phyloP scores from a whole-genome alignment of 2,888 invertebrate species.

The Cataglyphis altisquamis region DNA sequence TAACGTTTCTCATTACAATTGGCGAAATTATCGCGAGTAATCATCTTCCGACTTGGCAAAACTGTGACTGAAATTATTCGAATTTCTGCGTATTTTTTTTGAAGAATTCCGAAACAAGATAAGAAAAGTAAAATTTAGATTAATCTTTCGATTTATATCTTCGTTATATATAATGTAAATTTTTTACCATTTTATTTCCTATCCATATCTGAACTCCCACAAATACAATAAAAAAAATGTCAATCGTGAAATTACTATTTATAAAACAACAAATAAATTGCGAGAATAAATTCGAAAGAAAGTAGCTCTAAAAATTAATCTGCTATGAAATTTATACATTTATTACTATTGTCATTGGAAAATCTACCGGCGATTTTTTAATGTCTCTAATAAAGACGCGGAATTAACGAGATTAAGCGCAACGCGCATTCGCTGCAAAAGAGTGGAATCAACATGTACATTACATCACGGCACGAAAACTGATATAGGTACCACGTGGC shows the following conservation, averaged over 20 bases:
- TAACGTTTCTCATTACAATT: neutral
- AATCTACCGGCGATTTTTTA: conserved; percentile 21
- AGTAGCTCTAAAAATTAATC: neutral
- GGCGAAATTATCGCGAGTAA: neutral
- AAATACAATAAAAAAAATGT: neutral
- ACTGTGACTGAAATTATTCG: neutral
- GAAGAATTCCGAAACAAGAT: neutral
- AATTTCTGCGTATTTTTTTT: too few species aligned
- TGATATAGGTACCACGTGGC: conserved; percentile 46
- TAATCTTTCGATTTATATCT: neutral
- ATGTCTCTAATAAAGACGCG: conserved; percentile 29
- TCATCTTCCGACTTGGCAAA: neutral
- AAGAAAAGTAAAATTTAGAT: neutral
- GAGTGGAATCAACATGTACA: conserved; percentile 33
- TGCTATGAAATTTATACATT: neutral
- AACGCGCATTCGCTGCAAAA: conserved; percentile 34
- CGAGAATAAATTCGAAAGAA: neutral
- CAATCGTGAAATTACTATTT: neutral
- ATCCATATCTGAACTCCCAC: neutral
- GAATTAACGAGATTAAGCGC: conserved; percentile 52
- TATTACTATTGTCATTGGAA: neutral
- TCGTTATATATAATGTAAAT: neutral
- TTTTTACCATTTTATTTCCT: neutral
- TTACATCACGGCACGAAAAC: conserved; percentile 34
- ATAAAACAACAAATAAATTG: neutral